Evolutionary conservation across 2,113 vertebrate species (phyloP).

Genomic region (Ictalurus punctatus): DNA sequence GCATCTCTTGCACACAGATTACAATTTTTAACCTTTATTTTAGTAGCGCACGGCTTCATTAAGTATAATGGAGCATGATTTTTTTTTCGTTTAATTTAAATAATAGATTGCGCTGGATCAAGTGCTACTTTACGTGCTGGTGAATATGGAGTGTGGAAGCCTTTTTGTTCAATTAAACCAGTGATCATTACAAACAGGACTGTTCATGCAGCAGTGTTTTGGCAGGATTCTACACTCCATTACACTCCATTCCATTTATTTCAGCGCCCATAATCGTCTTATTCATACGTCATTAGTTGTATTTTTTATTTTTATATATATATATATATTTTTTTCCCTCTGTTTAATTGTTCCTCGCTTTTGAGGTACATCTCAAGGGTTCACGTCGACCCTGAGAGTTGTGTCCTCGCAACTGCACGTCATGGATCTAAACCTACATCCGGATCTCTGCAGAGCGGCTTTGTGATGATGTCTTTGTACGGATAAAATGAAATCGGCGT

Average conservation of each 20-base stretch:
- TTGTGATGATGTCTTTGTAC: background rate
- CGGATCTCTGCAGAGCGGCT: background rate
- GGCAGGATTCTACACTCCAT: background rate
- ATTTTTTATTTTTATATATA: background rate
- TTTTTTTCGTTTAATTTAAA: too few species aligned
- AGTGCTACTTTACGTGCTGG: background rate
- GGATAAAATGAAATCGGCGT: background rate
- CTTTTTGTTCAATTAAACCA: background rate
- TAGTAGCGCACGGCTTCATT: background rate
- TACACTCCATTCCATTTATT: background rate
- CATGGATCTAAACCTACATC: background rate
- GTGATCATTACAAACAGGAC: background rate
- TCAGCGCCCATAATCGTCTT: background rate
- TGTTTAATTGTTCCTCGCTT: background rate
- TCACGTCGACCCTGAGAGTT: background rate
- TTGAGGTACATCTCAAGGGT: background rate
- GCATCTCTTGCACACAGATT: too few species aligned
- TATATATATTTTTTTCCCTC: background rate
- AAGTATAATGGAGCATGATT: background rate
- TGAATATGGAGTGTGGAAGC: background rate
- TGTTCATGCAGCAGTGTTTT: background rate
- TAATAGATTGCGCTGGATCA: background rate
- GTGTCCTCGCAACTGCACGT: background rate
- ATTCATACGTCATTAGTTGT: background rate
- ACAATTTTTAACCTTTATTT: background rate